Evolutionary conservation across 2,888 invertebrate species (phyloP).

Genomic region (Fabriciana adippe): DNA sequence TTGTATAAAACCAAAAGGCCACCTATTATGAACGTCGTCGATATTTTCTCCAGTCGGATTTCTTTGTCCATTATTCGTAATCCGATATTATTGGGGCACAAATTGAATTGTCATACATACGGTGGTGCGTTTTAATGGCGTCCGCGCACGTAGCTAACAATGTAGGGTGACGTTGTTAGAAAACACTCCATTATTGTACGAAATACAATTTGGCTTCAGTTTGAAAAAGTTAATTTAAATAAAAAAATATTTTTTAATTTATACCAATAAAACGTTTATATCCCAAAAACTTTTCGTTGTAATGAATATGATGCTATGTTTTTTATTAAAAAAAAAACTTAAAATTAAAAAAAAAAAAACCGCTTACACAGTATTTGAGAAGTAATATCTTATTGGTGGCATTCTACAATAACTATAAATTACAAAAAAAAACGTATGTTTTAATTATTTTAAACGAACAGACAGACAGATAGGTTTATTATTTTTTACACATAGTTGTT

Average conservation of each 20-base stretch:
- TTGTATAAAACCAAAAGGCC: not conserved
- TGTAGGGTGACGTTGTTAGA: slow-evolving; percentile 15
- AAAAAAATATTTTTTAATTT: not conserved
- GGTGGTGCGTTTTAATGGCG: slow-evolving; percentile 61
- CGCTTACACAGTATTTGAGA: no score
- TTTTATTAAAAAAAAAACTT: no score
- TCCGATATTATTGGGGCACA: slow-evolving; percentile 75
- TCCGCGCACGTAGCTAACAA: slow-evolving; percentile 57
- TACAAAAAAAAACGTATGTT: no score
- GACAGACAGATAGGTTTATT: no score
- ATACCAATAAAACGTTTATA: not conserved
- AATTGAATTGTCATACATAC: slow-evolving; percentile 77
- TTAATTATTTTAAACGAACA: no score
- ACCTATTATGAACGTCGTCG: slow-evolving; percentile 12
- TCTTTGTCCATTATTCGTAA: slow-evolving; percentile 77
- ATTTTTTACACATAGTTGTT: no score
- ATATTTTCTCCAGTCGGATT: slow-evolving; percentile 50
- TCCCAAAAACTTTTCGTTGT: not conserved
- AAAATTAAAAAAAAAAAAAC: no score
- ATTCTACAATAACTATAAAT: no score
- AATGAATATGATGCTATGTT: no score
- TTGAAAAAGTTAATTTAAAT: not conserved
- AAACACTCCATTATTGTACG: not conserved
- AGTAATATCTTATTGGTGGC: no score
- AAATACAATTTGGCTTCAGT: not conserved